phyloP scores from a whole-genome alignment of 1,140 invertebrate species.

The Triops longicaudatus region DNA sequence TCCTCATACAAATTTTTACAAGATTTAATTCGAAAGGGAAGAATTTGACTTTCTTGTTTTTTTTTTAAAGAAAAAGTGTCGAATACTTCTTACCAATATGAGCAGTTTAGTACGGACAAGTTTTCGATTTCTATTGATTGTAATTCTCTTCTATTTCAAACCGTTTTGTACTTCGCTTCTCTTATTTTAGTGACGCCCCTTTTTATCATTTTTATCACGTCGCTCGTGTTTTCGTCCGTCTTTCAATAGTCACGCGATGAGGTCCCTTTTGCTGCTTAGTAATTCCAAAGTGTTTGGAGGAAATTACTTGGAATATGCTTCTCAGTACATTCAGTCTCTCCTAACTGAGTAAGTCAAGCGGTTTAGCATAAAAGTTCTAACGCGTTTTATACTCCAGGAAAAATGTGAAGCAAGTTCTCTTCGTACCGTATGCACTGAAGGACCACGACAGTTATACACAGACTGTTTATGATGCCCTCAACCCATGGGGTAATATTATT shows the following conservation, averaged over 20 bases:
- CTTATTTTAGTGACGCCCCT: too few species aligned
- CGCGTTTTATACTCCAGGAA: slow-evolving; percentile 44
- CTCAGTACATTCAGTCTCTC: slow-evolving; percentile 51
- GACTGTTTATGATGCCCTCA: slow-evolving; percentile 51
- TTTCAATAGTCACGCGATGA: slow-evolving; percentile 30
- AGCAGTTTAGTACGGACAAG: too few species aligned
- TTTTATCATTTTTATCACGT: too few species aligned
- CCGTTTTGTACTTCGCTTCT: too few species aligned
- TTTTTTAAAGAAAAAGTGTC: too few species aligned
- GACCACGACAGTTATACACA: slow-evolving; percentile 57
- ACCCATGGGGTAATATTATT: slow-evolving; percentile 48
- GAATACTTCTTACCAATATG: too few species aligned
- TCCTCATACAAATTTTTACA: too few species aligned
- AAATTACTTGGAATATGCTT: slow-evolving; percentile 57
- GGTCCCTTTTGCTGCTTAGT: slow-evolving; percentile 55
- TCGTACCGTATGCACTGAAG: slow-evolving; percentile 64
- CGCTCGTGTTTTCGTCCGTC: background rate
- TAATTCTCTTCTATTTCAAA: too few species aligned
- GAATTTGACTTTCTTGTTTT: too few species aligned
- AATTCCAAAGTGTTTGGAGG: slow-evolving; percentile 58
- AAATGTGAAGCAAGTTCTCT: slow-evolving; percentile 55
- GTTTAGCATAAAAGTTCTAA: slow-evolving; percentile 27
- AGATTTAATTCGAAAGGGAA: too few species aligned
- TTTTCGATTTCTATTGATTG: too few species aligned
- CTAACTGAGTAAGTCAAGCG: slow-evolving; percentile 48